phyloP scores from a whole-genome alignment of 2,888 invertebrate species.

The Drosophila eohydei region DNA sequence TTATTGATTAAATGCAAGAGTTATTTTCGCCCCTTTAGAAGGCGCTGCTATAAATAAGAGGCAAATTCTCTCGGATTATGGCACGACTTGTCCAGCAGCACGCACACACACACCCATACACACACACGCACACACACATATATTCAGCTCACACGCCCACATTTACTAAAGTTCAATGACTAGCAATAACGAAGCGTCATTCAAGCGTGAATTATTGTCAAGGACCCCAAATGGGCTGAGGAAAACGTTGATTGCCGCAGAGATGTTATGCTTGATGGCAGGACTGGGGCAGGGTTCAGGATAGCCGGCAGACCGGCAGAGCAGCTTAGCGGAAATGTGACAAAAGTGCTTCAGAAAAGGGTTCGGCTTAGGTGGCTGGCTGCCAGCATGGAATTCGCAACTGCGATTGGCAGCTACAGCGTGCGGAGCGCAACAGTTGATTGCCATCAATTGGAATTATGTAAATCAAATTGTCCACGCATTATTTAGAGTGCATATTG shows the following conservation, averaged over 20 bases:
- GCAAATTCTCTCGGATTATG: slow-evolving; percentile 47
- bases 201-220: slow-evolving; percentile 72
- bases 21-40: slow-evolving; percentile 45
- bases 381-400: not conserved
- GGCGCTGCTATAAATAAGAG: slow-evolving; percentile 53
- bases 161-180: slow-evolving; percentile 75
- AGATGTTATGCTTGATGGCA: not conserved
- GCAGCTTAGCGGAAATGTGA: slow-evolving; percentile 55
- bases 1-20: slow-evolving; percentile 53
- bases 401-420: not conserved
- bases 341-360: slow-evolving; percentile 47
- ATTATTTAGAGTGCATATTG: slow-evolving; percentile 59
- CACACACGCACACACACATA: slow-evolving; percentile 8
- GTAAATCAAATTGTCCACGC: slow-evolving; percentile 74
- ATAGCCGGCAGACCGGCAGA: not conserved
- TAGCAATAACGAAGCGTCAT: slow-evolving; percentile 64
- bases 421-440: slow-evolving; percentile 64
- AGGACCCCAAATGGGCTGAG: slow-evolving; percentile 41
- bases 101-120: slow-evolving; percentile 18
- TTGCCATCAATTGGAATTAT: slow-evolving; percentile 73
- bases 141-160: slow-evolving; percentile 38
- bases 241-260: slow-evolving; percentile 9
- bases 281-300: not conserved
- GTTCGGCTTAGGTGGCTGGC: slow-evolving; percentile 16
- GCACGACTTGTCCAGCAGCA: slow-evolving; percentile 34